Evolutionary conservation across 2,113 vertebrate species (phyloP), one percentile per base, ranked within the genome.

Genomic region (Solea solea): DNA sequence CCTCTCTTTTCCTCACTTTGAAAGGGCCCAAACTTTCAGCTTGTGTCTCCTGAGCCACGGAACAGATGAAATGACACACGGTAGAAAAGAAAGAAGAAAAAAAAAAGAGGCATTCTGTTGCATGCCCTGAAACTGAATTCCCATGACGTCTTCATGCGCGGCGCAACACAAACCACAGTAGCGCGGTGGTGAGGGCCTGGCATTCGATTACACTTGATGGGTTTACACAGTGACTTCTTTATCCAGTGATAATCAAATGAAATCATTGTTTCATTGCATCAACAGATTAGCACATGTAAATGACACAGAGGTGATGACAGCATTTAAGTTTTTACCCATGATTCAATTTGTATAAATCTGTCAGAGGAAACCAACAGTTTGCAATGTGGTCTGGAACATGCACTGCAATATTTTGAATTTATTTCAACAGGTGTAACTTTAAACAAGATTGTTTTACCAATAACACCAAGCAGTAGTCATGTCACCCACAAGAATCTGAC

Each of bases 51-150:
- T 67, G 82, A 87, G 83, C 68, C 73, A 59, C 74, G 72, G 72
- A 74, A 50, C 88, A 91, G 89, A 90, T 89, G 83, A 90, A 89
- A 92, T 91, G 86, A 91, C 88, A 90, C 75, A 81, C 88, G 71
- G 79, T 66, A 80, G 78, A 75, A 78, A 71, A 89, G 82, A 81
- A 80, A 86, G 70, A 79, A 65, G 60, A 82, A 72, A 49, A 48
- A 49, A 49, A 45, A 79, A 72, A 84, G 79, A 88, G 78, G 83
- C 83, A 72, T 92, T 90, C 86, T 90, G 88, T 90, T 91, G 89
- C 89, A 89, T 64, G 74, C 82, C 85, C 85, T 84, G 84, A 79
- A 89, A 91, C 86, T 64, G 77, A 91, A 92, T 90, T 91, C 91
- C 88, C 91, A 92, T 91, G 89, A 91, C 88, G 91, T 89, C 80